Evolutionary conservation across 2,113 vertebrate genomes (phyloP), one percentile per base, ranked within the genome.

Genomic region (Apteryx owenii): DNA sequence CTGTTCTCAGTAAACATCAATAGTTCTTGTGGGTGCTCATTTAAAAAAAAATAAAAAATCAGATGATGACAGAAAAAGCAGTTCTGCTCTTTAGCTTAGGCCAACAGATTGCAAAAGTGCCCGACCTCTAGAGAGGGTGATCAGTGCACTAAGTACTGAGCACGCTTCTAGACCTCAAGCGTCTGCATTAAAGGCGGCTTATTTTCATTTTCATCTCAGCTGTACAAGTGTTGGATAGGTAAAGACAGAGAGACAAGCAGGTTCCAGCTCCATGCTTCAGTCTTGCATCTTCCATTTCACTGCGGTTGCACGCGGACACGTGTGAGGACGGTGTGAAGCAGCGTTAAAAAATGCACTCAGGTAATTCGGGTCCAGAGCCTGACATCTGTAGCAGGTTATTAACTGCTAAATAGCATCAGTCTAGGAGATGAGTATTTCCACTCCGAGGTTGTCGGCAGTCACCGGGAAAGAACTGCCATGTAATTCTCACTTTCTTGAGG

Each of bases 241-340:
- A 26, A 26, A 40, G 60, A 76, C 16, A 38, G 9, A 1, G n/a
- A 31, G 38, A 1, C 17, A 4, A 84, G 85, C 5, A 7, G 46
- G 16, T 78, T 66, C 54, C 71, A 77, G 7, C 15, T 36, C 23
- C 14, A 8, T 4, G 10, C n/a, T 60, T 23, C 0, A 0, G 9
- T 58, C 75, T 18, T 20, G 33, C 40, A 20, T 19, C n/a, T 46
- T 17, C 15, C 1, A 18, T 33, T 53, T 14, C 19, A n/a, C 68
- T 26, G 25, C 69, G 31, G 38, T 7, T 88, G 6, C 23, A 2
- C 1, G 60, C 80, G 81, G 54, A 53, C 12, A 6, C 22, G 36
- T 46, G 51, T 6, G 10, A 84, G 72, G 72, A 89, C 50, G 64
- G 33, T 44, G 44, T 5, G 68, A 58, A 36, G 88, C 4, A 26